A percentile compares a stretch with the other conserved stretches of the same genome.
phyloP scores from a whole-genome alignment of 2,888 invertebrate genomes.

The Cosmopolites sordidus region DNA sequence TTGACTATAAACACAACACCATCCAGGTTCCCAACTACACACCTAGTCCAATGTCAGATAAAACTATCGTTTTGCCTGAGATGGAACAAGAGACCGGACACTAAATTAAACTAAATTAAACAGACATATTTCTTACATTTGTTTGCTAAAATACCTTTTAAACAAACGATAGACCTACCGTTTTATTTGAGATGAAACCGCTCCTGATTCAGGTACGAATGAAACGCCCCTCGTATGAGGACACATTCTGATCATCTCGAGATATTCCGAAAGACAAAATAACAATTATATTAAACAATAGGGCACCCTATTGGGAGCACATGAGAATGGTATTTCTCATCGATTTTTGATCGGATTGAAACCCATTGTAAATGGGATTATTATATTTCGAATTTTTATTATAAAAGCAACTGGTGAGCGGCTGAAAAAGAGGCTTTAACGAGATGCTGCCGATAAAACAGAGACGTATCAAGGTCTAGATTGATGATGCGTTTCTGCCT shows the following conservation, averaged over 20 bases:
- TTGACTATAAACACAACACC: too few relatives aligned
- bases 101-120: too few relatives aligned
- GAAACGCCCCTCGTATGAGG: not conserved
- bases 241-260: slow-evolving; percentile 19
- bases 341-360: slow-evolving; percentile 35
- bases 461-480: not conserved
- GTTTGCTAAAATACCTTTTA: too few relatives aligned
- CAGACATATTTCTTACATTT: too few relatives aligned
- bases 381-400: slow-evolving; percentile 34
- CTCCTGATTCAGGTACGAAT: not conserved
- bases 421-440: slow-evolving; percentile 12
- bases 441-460: slow-evolving; percentile 9
- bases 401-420: slow-evolving; percentile 22
- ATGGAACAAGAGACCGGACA: too few relatives aligned
- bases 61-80: too few relatives aligned
- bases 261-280: slow-evolving; percentile 34
- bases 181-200: too few relatives aligned
- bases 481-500: not conserved
- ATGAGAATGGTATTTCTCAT: slow-evolving; percentile 31
- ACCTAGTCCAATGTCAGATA: too few relatives aligned
- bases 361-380: slow-evolving; percentile 27
- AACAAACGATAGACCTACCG: too few relatives aligned
- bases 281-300: slow-evolving; percentile 51
- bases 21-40: too few relatives aligned
- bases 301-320: slow-evolving; percentile 43